Base-by-base conservation (phyloP, 2,797 vertebrate species). In the Hydrocynus forskahlii region DNA sequence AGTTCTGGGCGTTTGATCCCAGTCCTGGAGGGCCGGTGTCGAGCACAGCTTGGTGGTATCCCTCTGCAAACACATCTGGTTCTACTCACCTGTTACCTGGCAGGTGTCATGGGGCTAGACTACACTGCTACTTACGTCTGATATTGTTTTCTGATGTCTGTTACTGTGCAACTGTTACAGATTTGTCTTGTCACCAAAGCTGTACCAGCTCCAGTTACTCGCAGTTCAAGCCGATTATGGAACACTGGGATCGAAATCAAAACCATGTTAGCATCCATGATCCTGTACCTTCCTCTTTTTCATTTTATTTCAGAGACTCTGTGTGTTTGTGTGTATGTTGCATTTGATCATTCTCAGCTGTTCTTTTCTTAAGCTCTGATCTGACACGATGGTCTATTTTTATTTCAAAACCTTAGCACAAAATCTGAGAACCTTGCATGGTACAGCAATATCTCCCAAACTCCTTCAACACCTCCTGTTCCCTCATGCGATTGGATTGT, bases 361-460 rank as follows among this genome's bases (percentile, higher is more conserved):
- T 59, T 25, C 29, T 50, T 25, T 68, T 76, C 54, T 71, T 7
- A 7, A 72, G 69, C 40, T 23, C 45, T 48, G 45, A 35, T 67
- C 40, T 16, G 35, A 35, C 21, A 19, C 19, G n/a, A 23, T 68
- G 60, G 48, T 78, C 45, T 60, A 5, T 74, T 23, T 75, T 63
- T 75, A n/a, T 74, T 17, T 40, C 78, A 70, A 75, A 70, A 35
- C 25, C 6, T 75, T 81, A 17, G 86, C 81, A 81, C 81, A 83
- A 75, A 60, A 48, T 48, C 52, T 74, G 64, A 59, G 73, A 70
- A 79, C 69, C 79, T 55, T 83, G 79, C 81, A 81, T 83, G 83
- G 54, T 71, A 81, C 25, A 82, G 86, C 86, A 87, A 83, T 83
- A 81, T 83, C 63, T 50, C 73, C 55, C n/a, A 1, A 8, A 29